Base-by-base conservation (phyloP, 2,113 vertebrate genomes). In the Bos javanicus region DNA sequence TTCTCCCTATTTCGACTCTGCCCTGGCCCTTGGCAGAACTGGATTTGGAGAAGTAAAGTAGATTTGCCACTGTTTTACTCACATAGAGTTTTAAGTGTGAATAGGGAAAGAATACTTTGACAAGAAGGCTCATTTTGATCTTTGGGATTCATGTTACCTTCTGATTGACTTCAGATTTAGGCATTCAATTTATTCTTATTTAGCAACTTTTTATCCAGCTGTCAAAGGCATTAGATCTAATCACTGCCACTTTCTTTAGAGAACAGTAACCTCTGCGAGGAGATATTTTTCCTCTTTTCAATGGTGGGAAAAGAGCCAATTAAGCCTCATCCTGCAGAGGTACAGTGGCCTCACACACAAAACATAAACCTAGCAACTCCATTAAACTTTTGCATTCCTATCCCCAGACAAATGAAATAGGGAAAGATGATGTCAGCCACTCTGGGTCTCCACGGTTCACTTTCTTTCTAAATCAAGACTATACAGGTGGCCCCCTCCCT, bases 221-320 rank as follows among this genome's bases (percentile, higher is more conserved):
- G 93, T 97, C 97, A 97, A 95, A 96, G 84, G 91, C 95, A 97
- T 96, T 88, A 96, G 95, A 98, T 97, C 95, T 97, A 97, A 98
- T 97, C 97, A 97, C 97, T 91, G 93, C 57, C 95, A 95, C 95
- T 97, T 97, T 98, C 96, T 95, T 97, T 92, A 91, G 54, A 95
- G 91, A 98, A 95, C 39, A 84, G 96, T 93, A 95, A 97, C 93
- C 96, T 96, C 59, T 57, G 84, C 92, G 87, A 91, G 62, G 94
- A 89, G 96, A 80, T 92, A 88, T 92, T 97, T 97, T 71, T 33
- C 28, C 62, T 36, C 60, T 83, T 97, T 98, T 93, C 94, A 84
- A 52, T 67, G 54, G 83, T 86, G 90, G 93, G 64, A 87, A 98
- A 95, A 94, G 78, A 97, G 86, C 95, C 97, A 95, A 95, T 98